Conservation (phyloP, 2,113 vertebrate genomes). For the Pantherophis guttatus region DNA sequence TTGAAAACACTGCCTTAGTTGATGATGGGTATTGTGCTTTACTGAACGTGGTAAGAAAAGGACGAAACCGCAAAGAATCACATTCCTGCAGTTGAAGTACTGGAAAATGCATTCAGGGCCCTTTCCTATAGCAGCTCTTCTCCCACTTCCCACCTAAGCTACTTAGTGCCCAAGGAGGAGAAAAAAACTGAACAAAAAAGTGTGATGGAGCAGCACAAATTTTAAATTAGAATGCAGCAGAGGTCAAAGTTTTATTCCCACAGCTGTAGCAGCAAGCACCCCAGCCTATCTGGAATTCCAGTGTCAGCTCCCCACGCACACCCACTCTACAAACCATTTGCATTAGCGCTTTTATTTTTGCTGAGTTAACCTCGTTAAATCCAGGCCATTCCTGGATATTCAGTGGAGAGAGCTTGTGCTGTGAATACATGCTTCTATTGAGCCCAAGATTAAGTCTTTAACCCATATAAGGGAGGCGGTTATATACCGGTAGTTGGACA, state of each 20-base stretch:
- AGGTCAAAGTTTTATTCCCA: not conserved
- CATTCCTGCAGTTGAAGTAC: not conserved
- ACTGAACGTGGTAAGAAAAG: not conserved
- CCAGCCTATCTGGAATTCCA: constrained; percentile 4
- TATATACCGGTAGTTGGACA: not conserved
- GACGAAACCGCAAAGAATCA: not conserved
- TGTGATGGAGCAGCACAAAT: not conserved
- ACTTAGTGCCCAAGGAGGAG: not conserved
- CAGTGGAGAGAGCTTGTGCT: not conserved
- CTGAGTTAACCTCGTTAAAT: not conserved
- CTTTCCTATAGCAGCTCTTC: not conserved
- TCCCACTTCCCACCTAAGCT: not conserved
- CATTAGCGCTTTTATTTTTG: not conserved
- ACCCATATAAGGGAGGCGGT: not conserved
- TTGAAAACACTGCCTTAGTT: not conserved
- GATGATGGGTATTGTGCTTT: not conserved
- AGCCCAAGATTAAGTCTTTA: not conserved
- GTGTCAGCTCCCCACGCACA: not conserved
- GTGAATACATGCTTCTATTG: not conserved
- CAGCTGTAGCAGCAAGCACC: not conserved
- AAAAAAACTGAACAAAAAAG: not conserved
- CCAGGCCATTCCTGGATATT: not conserved
- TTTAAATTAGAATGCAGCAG: not conserved
- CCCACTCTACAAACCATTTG: not conserved
- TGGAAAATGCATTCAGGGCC: not conserved